Base-by-base conservation (phyloP, 2,797 vertebrate species). In the Labeo calbasu region DNA sequence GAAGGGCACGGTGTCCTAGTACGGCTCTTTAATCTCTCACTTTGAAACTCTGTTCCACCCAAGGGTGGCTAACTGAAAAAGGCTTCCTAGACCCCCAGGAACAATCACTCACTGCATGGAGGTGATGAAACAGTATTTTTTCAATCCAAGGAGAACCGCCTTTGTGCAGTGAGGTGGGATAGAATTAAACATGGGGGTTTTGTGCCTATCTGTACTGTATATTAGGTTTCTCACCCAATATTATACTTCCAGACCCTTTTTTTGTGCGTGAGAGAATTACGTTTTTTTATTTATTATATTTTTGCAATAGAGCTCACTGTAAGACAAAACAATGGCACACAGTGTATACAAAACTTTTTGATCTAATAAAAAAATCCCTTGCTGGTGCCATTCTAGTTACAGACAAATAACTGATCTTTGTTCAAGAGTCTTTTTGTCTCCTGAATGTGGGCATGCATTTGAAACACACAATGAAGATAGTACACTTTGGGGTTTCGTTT, bases 1-100 rank as follows among this genome's bases (percentile, higher is more conserved):
- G 70, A 80, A 86, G 71, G 77, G 53, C 59, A 70, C n/a, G 53
- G 73, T 84, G 86, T 88, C 73, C 78, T 86, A 85, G 77, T 77
- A 72, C 14, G 32, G 21, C 85, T 73, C 36, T 78, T 81, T 86
- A 77, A 76, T 84, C 61, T 53, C 70, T 77, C 40, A 72, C 61
- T 81, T 85, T 85, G 48, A 85, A 71, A 57, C 63, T 23, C 59
- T 73, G 55, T 59, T 84, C 55, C 63, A 83, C 82, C 76, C 81
- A 59, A 84, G 19, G 82, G 55, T 51, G 50, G 73, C 53, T 43
- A 81, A 36, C 51, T 72, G 72, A 83, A 81, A 86, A 83, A 50
- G 75, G 40, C 36, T 83, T 84, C 36, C 32, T 71, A 40, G 48
- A 69, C 78, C 71, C 57, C 32, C 66, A 68, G 73, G 69, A 82